Conservation (phyloP, 2,797 vertebrate genomes). For the Alcedo quadribrachys region DNA sequence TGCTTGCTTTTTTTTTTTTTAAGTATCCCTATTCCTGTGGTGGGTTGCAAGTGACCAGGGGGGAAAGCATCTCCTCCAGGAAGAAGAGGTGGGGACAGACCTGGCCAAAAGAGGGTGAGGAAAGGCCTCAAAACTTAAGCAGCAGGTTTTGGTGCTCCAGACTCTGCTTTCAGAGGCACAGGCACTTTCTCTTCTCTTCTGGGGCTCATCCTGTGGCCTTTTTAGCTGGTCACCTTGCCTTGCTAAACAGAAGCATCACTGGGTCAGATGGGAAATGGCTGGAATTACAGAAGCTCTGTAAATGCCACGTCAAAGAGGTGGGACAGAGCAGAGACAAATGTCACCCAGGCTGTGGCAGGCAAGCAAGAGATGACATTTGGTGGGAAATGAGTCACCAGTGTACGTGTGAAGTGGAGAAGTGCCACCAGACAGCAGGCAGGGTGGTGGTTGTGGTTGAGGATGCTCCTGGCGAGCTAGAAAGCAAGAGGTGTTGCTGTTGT, state of each 20-base stretch:
- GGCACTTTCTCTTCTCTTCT: too few species aligned
- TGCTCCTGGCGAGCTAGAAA: neutral
- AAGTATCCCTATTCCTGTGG: fast-evolving
- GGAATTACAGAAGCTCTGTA: neutral
- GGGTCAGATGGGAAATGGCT: fast-evolving
- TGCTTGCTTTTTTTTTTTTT: neutral
- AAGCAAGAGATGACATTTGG: neutral
- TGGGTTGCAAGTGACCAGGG: neutral
- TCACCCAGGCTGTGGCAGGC: neutral
- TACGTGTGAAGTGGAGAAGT: neutral
- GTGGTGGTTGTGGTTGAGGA: neutral
- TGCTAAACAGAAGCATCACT: fast-evolving
- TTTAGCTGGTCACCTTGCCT: neutral
- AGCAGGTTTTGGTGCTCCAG: too few species aligned
- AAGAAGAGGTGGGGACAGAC: neutral
- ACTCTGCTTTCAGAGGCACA: too few species aligned
- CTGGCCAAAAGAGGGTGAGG: neutral
- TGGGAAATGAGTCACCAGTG: neutral
- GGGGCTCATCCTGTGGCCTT: fast-evolving
- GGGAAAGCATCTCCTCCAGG: neutral
- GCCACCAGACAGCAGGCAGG: neutral
- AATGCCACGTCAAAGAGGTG: fast-evolving
- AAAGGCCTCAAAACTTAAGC: neutral
- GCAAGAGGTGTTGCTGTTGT: neutral
- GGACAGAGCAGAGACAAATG: neutral